These are phyloP conservation scores for Heteromormyrus szaboi DNA, from an alignment of 2,797 vertebrate species.

Conservation along the genomic window DNA sequence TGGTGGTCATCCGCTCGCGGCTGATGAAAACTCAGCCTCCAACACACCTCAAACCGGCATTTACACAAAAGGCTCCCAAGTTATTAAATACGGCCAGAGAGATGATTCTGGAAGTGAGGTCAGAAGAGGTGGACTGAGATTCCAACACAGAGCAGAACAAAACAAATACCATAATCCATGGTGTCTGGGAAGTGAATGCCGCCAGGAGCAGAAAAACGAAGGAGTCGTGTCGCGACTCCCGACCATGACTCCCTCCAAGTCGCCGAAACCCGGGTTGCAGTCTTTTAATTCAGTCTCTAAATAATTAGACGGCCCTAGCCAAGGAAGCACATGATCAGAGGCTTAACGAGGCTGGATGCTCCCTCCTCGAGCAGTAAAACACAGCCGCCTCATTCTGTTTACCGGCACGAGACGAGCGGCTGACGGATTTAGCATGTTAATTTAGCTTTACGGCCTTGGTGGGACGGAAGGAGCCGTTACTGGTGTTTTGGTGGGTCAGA, in stretches of 20 bases:
- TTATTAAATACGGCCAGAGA: conserved; percentile 53
- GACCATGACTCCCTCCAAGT: neutral
- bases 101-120: neutral
- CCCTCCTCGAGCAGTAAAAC: neutral
- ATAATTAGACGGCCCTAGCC: neutral
- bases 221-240: neutral
- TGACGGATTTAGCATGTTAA: conserved; percentile 79
- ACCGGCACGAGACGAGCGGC: conserved; percentile 52
- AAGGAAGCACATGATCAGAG: neutral
- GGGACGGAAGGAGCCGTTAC: conserved; percentile 55
- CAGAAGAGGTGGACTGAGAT: neutral
- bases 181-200: neutral
- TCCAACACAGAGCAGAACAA: neutral
- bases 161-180: neutral
- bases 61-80: conserved; percentile 64
- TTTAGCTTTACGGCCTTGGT: conserved; percentile 65
- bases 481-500: conserved; percentile 27
- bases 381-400: conserved; percentile 49
- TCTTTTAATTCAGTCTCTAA: neutral
- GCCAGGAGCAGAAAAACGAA: neutral
- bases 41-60: conserved; percentile 63
- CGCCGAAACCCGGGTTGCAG: neutral
- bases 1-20: neutral
- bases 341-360: neutral
- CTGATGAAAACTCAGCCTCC: neutral